Percentiles rank a stretch among this genome's conserved stretches.
phyloP scores from a whole-genome alignment of 2,113 vertebrate genomes.

The Megaleporinus macrocephalus region DNA sequence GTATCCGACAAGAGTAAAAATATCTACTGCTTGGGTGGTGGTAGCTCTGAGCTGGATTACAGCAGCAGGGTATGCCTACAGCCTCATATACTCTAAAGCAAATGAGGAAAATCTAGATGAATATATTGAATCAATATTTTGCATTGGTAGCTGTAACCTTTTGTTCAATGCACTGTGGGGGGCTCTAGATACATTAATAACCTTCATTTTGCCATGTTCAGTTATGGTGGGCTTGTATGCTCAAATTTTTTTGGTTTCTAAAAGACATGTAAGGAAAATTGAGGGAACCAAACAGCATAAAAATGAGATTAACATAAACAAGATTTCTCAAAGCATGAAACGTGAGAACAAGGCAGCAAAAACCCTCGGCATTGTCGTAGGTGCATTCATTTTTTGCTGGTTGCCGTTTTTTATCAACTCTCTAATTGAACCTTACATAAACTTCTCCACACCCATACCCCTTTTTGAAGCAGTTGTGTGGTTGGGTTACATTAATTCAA shows the following conservation, averaged over 20 bases:
- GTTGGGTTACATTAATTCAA: conserved; percentile 63
- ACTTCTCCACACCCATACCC: conserved; percentile 55
- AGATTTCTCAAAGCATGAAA: conserved; percentile 22
- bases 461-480: conserved; percentile 61
- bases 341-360: conserved; percentile 65
- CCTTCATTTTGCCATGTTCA: conserved; percentile 52
- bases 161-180: conserved; percentile 53
- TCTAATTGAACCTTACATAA: conserved; percentile 52
- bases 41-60: conserved; percentile 56
- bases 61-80: conserved; percentile 51
- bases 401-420: conserved; percentile 60
- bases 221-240: conserved; percentile 62
- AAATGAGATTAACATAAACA: background rate
- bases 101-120: conserved; percentile 53
- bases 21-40: conserved; percentile 57
- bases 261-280: conserved; percentile 52
- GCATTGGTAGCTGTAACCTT: conserved; percentile 57
- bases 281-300: conserved; percentile 19
- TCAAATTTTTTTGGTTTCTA: conserved; percentile 57
- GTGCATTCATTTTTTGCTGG: conserved; percentile 62
- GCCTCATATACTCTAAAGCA: conserved; percentile 56
- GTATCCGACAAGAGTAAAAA: conserved; percentile 54
- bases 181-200: conserved; percentile 40
- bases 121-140: conserved; percentile 44
- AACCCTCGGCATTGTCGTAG: conserved; percentile 62